phyloP scores from a whole-genome alignment of 2,888 invertebrate genomes.

The Chrysodeixis includens region DNA sequence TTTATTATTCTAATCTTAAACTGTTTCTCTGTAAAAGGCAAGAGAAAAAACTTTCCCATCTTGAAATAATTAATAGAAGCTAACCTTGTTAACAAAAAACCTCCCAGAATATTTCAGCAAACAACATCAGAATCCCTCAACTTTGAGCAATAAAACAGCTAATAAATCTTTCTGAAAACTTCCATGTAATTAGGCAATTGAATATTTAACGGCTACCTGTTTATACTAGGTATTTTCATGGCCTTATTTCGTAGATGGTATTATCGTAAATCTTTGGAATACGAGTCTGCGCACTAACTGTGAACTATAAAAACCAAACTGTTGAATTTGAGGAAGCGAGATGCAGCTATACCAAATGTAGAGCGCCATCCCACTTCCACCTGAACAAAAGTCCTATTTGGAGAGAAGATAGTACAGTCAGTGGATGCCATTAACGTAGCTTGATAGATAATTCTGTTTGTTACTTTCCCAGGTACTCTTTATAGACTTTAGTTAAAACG shows the following conservation, averaged over 20 bases:
- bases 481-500: conserved; percentile 6
- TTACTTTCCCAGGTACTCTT: conserved; percentile 25
- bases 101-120: background rate
- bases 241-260: conserved; percentile 56
- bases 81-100: too few species aligned
- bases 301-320: too few species aligned
- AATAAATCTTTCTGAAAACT: conserved; percentile 36
- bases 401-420: too few species aligned
- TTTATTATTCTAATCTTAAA: background rate
- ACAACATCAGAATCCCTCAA: background rate
- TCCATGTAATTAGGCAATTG: conserved; percentile 54
- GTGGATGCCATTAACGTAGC: conserved; percentile 55
- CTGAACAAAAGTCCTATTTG: too few species aligned
- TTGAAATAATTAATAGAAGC: background rate
- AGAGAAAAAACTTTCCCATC: too few species aligned
- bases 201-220: conserved; percentile 51
- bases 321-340: too few species aligned
- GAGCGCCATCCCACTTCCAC: too few species aligned
- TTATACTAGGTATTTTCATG: conserved; percentile 50
- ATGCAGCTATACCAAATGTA: too few species aligned
- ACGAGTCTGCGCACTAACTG: conserved; percentile 20
- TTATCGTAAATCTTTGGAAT: conserved; percentile 65
- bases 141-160: conserved; percentile 3
- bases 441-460: conserved; percentile 60
- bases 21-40: background rate